These are phyloP conservation scores for Crepidodera aurea DNA, from an alignment of 2,888 invertebrate genomes.

Conservation along the genomic window DNA sequence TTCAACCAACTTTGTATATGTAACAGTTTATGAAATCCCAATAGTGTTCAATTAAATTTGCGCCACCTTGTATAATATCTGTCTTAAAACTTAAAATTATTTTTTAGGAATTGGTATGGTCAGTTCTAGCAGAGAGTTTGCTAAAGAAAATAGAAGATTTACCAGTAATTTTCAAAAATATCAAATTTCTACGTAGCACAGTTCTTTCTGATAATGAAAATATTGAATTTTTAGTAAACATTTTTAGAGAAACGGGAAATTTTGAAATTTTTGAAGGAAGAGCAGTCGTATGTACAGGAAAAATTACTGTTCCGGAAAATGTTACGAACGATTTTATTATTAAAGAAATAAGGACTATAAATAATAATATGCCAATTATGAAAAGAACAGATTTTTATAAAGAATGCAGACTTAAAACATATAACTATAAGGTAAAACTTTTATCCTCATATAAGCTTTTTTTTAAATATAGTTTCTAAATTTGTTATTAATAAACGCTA, in stretches of 20 bases:
- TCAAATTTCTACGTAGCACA: conserved; percentile 67
- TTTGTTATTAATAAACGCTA: too few species aligned
- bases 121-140: conserved; percentile 62
- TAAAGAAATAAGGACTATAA: background rate
- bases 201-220: conserved; percentile 61
- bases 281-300: conserved; percentile 73
- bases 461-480: too few species aligned
- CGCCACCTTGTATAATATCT: too few species aligned
- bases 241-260: conserved; percentile 46
- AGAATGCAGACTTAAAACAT: conserved; percentile 64
- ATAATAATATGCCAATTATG: conserved; percentile 1
- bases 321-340: conserved; percentile 46
- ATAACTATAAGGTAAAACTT: conserved; percentile 61
- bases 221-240: conserved; percentile 44
- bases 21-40: too few species aligned
- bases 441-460: too few species aligned
- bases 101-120: conserved; percentile 62
- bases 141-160: conserved; percentile 57
- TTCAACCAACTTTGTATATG: too few species aligned
- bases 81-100: too few species aligned
- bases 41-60: too few species aligned
- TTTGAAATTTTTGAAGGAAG: conserved; percentile 65
- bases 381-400: conserved; percentile 55
- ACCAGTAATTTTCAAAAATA: conserved; percentile 67
- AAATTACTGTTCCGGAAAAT: conserved; percentile 65